Evolutionary conservation across 2,113 vertebrate species (phyloP).

Genomic region (Sprattus sprattus): DNA sequence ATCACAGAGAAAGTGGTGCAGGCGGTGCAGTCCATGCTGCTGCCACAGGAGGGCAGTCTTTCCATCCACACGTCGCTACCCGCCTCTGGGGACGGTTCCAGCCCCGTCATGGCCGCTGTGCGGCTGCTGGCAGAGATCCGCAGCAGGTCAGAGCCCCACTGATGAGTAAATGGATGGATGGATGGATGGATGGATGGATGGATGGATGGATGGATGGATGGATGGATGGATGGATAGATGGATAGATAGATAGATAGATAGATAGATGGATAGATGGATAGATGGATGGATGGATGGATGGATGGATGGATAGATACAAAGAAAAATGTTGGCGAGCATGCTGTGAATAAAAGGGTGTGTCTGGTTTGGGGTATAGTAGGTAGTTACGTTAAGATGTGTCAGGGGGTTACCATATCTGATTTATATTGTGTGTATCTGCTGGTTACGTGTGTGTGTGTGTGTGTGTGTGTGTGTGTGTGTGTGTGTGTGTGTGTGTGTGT

Average conservation of each 20-base stretch:
- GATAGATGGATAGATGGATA: too few relatives aligned
- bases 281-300: too few relatives aligned
- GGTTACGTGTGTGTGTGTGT: not conserved
- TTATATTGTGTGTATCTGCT: too few relatives aligned
- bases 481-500: not conserved
- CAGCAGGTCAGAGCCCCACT: slow-evolving; percentile 78
- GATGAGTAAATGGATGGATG: not conserved
- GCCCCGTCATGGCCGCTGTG: slow-evolving; percentile 96
- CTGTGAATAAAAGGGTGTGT: not conserved
- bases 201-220: too few relatives aligned
- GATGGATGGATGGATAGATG: too few relatives aligned
- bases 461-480: not conserved
- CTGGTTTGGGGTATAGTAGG: not conserved
- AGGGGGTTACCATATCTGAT: not conserved
- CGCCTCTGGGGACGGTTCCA: slow-evolving; percentile 94
- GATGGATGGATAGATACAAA: too few relatives aligned
- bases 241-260: too few relatives aligned
- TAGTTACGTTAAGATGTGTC: not conserved
- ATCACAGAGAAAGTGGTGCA: slow-evolving; percentile 99
- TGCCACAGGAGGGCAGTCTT: slow-evolving; percentile 98
- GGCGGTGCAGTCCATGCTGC: slow-evolving; percentile 98
- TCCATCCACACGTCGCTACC: slow-evolving; percentile 97
- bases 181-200: too few relatives aligned
- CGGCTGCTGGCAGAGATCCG: slow-evolving; percentile 95
- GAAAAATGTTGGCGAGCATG: too few relatives aligned